Percentiles rank a stretch among this genome's conserved stretches.
phyloP scores from a whole-genome alignment of 2,113 vertebrate genomes.

The Prunella fulvescens region DNA sequence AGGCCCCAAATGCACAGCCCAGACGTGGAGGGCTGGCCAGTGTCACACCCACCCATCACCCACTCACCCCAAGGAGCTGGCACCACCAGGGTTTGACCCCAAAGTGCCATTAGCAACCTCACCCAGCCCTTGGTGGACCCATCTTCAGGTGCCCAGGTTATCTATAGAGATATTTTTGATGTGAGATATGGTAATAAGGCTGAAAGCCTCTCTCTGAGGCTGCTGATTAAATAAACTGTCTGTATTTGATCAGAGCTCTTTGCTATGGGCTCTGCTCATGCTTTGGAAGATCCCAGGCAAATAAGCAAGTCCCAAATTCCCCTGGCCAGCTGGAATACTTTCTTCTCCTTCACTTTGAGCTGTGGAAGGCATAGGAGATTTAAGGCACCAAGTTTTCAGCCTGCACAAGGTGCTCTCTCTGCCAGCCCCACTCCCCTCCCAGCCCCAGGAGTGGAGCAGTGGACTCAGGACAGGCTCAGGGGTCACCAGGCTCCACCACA shows the following conservation, averaged over 20 bases:
- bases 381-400: background rate
- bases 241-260: background rate
- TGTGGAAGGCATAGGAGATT: background rate
- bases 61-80: background rate
- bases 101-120: accelerated
- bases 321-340: background rate
- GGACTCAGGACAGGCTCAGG: accelerated
- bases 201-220: background rate
- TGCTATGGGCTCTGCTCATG: background rate
- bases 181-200: background rate
- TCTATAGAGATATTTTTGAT: background rate
- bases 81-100: accelerated
- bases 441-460: background rate
- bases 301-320: background rate
- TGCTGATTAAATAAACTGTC: background rate
- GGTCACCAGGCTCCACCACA: accelerated
- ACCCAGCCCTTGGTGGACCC: accelerated
- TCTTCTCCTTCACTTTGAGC: background rate
- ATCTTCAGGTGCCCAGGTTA: background rate
- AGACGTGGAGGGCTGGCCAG: background rate
- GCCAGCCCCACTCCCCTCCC: background rate
- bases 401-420: accelerated
- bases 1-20: accelerated
- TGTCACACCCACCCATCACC: accelerated
- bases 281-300: background rate